phyloP scores from a whole-genome alignment of 2,113 vertebrate species.

The Arizona elegans region DNA sequence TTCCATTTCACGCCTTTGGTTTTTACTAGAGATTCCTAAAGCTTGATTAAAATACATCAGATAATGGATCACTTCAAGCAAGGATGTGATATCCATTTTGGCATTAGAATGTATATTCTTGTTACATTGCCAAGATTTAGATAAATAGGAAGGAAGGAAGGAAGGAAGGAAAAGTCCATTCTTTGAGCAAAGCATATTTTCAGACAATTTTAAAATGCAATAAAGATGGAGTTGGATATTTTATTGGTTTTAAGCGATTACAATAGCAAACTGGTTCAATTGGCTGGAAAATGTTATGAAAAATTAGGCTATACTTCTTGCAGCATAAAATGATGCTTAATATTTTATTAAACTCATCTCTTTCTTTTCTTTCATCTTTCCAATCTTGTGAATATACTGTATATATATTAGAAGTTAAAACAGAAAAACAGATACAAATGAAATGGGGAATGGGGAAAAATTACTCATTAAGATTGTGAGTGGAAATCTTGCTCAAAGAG shows the following conservation, averaged over 20 bases:
- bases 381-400: background rate
- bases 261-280: conserved; percentile 11
- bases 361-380: background rate
- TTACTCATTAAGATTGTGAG: background rate
- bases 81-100: background rate
- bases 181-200: conserved; percentile 6
- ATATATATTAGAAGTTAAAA: background rate
- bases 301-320: conserved; percentile 2
- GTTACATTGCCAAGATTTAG: background rate
- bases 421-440: background rate
- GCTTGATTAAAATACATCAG: background rate
- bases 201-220: conserved; percentile 41
- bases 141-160: background rate
- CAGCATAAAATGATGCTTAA: background rate
- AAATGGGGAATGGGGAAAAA: background rate
- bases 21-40: background rate
- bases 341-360: background rate
- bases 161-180: background rate
- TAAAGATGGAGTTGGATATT: conserved; percentile 35
- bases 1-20: background rate
- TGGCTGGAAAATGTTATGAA: background rate
- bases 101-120: background rate
- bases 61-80: background rate
- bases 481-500: conserved; percentile 11
- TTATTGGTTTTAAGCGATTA: conserved; percentile 20